Evolutionary conservation across 2,888 invertebrate species (phyloP).

Genomic region (Sarcophaga caerulescens): DNA sequence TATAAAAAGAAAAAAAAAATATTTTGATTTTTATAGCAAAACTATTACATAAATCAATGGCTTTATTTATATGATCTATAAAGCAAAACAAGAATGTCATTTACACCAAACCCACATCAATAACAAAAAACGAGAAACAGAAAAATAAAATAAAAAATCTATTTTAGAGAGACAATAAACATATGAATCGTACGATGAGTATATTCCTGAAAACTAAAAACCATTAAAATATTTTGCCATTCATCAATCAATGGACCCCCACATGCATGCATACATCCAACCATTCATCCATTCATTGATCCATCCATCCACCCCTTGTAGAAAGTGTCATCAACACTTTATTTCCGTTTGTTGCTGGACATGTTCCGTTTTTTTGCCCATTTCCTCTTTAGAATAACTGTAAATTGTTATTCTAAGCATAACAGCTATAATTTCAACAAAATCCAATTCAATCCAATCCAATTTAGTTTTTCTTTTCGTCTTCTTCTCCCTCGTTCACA

Average conservation of each 20-base stretch:
- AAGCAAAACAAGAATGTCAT: conserved; percentile 61
- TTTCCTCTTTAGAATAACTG: conserved; percentile 24
- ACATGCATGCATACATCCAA: too few species aligned
- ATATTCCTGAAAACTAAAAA: conserved; percentile 28
- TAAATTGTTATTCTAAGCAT: conserved; percentile 56
- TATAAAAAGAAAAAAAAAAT: conserved; percentile 34
- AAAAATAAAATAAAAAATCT: conserved; percentile 33
- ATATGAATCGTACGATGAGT: conserved; percentile 35
- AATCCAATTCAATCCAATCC: conserved; percentile 7
- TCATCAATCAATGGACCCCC: conserved; percentile 50
- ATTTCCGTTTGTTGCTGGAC: conserved; percentile 16
- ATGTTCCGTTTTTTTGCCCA: conserved; percentile 1
- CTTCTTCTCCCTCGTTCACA: too few species aligned
- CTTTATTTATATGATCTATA: conserved; percentile 52
- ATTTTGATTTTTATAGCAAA: conserved; percentile 65
- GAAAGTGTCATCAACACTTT: conserved; percentile 25
- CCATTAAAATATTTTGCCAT: conserved; percentile 56
- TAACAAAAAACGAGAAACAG: conserved; percentile 34
- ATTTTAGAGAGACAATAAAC: conserved; percentile 62
- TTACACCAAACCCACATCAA: conserved; percentile 67
- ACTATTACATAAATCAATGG: conserved; percentile 66
- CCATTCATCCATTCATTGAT: not conserved
- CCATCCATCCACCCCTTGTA: not conserved
- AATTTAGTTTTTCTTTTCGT: too few species aligned
- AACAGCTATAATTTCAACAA: not conserved